Conservation (phyloP, 1,140 invertebrate species). For the Trichomalopsis sarcophagae region DNA sequence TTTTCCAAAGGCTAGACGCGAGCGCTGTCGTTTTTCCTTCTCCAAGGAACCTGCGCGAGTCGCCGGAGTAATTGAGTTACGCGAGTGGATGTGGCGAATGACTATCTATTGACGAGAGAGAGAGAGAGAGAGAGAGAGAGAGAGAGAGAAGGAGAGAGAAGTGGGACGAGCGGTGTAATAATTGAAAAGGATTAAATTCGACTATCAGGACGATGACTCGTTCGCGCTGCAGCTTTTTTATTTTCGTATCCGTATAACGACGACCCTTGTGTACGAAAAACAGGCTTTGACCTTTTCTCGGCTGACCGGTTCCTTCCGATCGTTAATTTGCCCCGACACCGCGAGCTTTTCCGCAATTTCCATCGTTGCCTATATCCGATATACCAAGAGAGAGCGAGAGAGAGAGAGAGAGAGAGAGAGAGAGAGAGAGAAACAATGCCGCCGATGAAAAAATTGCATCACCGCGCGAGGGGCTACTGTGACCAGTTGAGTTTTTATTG, state of each 20-base stretch:
- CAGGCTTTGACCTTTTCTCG: background rate
- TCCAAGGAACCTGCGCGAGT: background rate
- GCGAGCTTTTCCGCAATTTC: background rate
- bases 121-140: too few relatives aligned
- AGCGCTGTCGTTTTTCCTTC: background rate
- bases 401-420: too few relatives aligned
- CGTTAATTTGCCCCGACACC: background rate
- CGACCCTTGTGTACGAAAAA: background rate
- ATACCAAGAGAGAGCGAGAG: background rate
- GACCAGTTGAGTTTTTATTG: slow-evolving; percentile 34
- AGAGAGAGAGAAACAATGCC: too few relatives aligned
- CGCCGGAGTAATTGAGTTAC: too few relatives aligned
- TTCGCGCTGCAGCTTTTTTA: slow-evolving; percentile 41
- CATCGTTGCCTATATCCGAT: background rate
- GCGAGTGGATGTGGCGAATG: background rate
- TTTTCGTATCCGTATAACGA: background rate
- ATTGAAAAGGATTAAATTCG: slow-evolving; percentile 16
- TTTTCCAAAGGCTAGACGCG: background rate
- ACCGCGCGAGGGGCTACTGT: background rate
- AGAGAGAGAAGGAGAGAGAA: background rate
- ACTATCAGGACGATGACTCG: too few relatives aligned
- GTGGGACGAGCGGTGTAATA: background rate
- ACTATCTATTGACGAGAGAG: background rate
- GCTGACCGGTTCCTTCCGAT: background rate
- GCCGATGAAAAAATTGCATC: slow-evolving; percentile 12